Evolutionary conservation across 2,888 invertebrate genomes (phyloP).

Genomic region (Tachina grossa): DNA sequence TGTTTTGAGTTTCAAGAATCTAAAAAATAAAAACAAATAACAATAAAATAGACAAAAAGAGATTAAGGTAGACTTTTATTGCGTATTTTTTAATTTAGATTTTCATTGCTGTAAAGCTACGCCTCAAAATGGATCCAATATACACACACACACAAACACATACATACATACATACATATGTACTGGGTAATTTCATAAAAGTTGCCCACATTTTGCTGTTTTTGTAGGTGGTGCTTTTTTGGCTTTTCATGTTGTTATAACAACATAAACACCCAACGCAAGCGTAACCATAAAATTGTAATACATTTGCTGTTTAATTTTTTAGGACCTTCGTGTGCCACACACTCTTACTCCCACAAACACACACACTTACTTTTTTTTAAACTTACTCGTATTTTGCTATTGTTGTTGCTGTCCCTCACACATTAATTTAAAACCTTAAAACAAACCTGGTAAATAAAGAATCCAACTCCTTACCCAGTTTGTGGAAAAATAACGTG

Average conservation of each 20-base stretch:
- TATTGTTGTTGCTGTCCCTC: not conserved
- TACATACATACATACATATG: too few species aligned
- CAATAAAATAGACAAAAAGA: not conserved
- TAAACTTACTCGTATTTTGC: not conserved
- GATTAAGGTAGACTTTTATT: constrained; percentile 33
- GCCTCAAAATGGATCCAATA: constrained; percentile 18
- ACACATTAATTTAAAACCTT: not conserved
- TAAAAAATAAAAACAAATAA: constrained; percentile 8
- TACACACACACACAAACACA: too few species aligned
- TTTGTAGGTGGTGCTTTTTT: constrained; percentile 35
- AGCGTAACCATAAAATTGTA: constrained; percentile 34
- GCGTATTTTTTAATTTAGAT: constrained; percentile 52
- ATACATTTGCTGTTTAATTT: constrained; percentile 23
- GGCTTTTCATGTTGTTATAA: constrained; percentile 61
- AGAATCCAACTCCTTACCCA: not conserved
- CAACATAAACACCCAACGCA: constrained; percentile 44
- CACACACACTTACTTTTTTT: not conserved
- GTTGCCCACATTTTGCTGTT: not conserved
- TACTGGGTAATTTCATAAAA: constrained; percentile 1
- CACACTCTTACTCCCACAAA: too few species aligned
- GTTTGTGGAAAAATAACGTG: constrained; percentile 27
- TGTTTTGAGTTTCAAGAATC: constrained; percentile 32
- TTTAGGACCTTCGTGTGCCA: not conserved
- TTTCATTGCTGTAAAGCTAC: constrained; percentile 47
- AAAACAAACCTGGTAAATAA: constrained; percentile 13